phyloP scores from a whole-genome alignment of 2,113 vertebrate species.

The Phocoena phocoena region DNA sequence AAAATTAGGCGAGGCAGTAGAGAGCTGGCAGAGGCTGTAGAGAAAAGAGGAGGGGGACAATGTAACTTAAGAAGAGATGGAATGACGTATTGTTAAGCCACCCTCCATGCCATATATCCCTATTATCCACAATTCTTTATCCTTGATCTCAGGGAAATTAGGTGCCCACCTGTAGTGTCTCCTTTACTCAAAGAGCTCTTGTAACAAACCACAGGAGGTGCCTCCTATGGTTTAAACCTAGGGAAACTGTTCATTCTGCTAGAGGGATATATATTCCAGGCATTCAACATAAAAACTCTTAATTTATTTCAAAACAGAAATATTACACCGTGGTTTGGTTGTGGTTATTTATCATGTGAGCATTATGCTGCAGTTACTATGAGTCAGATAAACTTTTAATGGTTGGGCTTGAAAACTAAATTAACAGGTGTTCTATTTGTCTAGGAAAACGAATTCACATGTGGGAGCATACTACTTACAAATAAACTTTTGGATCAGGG shows the following conservation, averaged over 20 bases:
- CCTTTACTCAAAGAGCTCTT: not conserved
- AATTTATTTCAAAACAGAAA: slow-evolving; percentile 8
- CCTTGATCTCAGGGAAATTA: not conserved
- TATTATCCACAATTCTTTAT: not conserved
- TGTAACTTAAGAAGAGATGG: not conserved
- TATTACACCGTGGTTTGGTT: not conserved
- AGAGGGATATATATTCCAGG: not conserved
- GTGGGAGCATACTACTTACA: not conserved
- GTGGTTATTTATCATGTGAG: not conserved
- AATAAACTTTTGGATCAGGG: not conserved
- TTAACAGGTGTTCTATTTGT: not conserved
- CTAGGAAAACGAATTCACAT: not conserved
- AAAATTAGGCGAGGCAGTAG: not conserved
- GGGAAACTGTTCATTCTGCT: not conserved
- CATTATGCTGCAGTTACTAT: not conserved
- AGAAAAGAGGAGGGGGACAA: not conserved
- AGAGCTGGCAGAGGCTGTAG: not conserved
- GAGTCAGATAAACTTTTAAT: not conserved
- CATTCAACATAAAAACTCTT: not conserved
- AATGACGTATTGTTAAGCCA: not conserved
- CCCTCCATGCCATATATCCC: not conserved
- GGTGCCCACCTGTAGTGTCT: not conserved
- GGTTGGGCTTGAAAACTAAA: not conserved
- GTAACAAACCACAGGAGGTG: not conserved
- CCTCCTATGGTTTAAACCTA: not conserved